Percentiles rank a stretch among this genome's conserved stretches.
Conservation (phyloP, 2,113 vertebrate genomes). For the Grantiella picta region DNA sequence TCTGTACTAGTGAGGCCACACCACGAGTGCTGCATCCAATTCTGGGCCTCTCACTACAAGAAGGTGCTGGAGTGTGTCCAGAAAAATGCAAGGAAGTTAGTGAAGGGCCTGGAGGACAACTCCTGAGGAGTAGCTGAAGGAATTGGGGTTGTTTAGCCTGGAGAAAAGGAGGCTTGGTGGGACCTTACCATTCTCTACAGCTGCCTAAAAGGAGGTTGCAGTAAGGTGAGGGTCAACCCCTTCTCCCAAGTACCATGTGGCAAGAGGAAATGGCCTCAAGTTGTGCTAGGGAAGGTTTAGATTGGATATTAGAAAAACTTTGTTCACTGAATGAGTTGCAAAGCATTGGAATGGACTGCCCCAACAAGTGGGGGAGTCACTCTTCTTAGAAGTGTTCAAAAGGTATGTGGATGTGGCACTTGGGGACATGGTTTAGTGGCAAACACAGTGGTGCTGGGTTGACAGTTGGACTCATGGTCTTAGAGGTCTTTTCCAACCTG, state of each 20-base stretch:
- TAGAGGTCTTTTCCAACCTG: neutral
- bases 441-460: neutral
- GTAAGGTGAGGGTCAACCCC: neutral
- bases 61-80: neutral
- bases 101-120: neutral
- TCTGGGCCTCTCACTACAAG: neutral
- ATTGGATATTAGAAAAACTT: neutral
- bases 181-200: neutral
- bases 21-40: fast-evolving
- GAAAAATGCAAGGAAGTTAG: neutral
- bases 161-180: neutral
- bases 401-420: neutral
- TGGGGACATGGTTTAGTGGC: neutral
- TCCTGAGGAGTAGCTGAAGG: neutral
- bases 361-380: neutral
- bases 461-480: fast-evolving
- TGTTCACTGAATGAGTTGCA: neutral
- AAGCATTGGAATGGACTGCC: neutral
- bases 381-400: neutral
- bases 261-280: neutral
- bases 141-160: neutral
- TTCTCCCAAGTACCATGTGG: neutral
- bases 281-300: neutral
- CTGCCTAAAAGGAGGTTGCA: neutral
- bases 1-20: neutral